phyloP scores from a whole-genome alignment of 2,797 vertebrate genomes.

The Poeciliopsis infans region DNA sequence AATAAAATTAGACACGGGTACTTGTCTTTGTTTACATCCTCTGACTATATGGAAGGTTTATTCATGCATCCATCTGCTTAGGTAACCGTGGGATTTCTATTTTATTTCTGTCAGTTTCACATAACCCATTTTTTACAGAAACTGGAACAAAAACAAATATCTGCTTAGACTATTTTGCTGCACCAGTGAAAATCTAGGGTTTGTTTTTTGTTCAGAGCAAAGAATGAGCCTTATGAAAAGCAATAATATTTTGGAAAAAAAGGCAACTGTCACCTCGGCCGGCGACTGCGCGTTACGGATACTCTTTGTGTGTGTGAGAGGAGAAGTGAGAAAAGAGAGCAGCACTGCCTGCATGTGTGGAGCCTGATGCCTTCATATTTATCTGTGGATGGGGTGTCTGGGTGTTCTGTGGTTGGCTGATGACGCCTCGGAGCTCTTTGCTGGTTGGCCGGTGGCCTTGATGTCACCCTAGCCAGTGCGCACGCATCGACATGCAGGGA shows the following conservation, averaged over 20 bases:
- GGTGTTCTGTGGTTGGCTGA: slow-evolving; percentile 60
- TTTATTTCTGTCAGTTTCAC: slow-evolving; percentile 52
- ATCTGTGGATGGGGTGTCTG: slow-evolving; percentile 30
- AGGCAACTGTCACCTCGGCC: slow-evolving; percentile 43
- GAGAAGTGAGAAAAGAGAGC: slow-evolving; percentile 14
- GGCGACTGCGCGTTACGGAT: slow-evolving; percentile 39
- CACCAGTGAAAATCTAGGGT: slow-evolving; percentile 45
- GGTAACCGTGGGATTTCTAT: slow-evolving; percentile 58
- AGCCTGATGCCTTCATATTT: slow-evolving; percentile 61
- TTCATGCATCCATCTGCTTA: slow-evolving; percentile 42
- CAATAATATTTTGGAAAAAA: slow-evolving; percentile 43
- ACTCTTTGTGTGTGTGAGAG: slow-evolving; percentile 49
- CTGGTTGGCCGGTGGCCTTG: slow-evolving; percentile 72
- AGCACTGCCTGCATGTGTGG: slow-evolving; percentile 35
- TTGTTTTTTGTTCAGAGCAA: slow-evolving; percentile 50
- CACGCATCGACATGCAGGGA: slow-evolving; percentile 58
- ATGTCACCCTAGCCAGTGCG: slow-evolving; percentile 69
- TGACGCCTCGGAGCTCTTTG: slow-evolving; percentile 41
- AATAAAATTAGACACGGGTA: slow-evolving; percentile 27
- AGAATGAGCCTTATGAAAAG: slow-evolving; percentile 50
- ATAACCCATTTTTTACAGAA: slow-evolving; percentile 56
- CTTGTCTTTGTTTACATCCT: slow-evolving; percentile 17
- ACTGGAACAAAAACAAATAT: slow-evolving; percentile 63
- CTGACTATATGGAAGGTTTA: slow-evolving; percentile 33
- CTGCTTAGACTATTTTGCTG: slow-evolving; percentile 35